Evolutionary conservation across 2,113 vertebrate species (phyloP).

Genomic region (Centropristis striata): DNA sequence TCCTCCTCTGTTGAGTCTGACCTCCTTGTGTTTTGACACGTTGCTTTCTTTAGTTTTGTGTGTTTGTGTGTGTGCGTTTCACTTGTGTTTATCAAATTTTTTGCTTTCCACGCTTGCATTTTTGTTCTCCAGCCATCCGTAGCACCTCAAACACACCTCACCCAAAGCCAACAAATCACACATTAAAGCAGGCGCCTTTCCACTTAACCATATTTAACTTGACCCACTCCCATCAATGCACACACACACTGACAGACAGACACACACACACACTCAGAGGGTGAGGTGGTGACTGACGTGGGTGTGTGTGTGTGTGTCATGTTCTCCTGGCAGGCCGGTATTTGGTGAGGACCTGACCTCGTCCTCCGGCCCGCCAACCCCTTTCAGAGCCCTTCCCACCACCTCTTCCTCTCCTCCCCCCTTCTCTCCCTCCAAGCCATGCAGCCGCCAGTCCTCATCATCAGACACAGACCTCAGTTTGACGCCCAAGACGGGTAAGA

Average conservation of each 20-base stretch:
- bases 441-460: constrained; percentile 99
- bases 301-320: constrained; percentile 88
- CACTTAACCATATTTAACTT: constrained; percentile 14
- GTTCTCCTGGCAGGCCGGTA: constrained; percentile 97
- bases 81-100: constrained; percentile 66
- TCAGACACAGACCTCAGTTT: constrained; percentile 99
- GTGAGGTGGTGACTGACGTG: constrained; percentile 62
- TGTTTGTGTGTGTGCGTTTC: constrained; percentile 20
- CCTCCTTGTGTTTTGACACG: constrained; percentile 67
- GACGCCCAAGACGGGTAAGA: constrained; percentile 99
- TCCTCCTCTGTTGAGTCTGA: constrained; percentile 57
- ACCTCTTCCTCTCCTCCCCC: constrained; percentile 99
- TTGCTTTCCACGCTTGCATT: constrained; percentile 78
- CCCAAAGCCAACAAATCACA: constrained; percentile 45
- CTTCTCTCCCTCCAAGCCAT: constrained; percentile 99
- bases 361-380: constrained; percentile 99
- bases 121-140: constrained; percentile 74
- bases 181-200: constrained; percentile 29
- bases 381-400: constrained; percentile 99
- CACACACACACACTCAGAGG: constrained; percentile 59
- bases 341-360: constrained; percentile 98
- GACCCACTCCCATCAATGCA: constrained; percentile 28
- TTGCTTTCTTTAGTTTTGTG: constrained; percentile 64
- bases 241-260: constrained; percentile 28
- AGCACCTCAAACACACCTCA: constrained; percentile 69